Conservation (phyloP, 2,113 vertebrate genomes). For the Casuarius casuarius region DNA sequence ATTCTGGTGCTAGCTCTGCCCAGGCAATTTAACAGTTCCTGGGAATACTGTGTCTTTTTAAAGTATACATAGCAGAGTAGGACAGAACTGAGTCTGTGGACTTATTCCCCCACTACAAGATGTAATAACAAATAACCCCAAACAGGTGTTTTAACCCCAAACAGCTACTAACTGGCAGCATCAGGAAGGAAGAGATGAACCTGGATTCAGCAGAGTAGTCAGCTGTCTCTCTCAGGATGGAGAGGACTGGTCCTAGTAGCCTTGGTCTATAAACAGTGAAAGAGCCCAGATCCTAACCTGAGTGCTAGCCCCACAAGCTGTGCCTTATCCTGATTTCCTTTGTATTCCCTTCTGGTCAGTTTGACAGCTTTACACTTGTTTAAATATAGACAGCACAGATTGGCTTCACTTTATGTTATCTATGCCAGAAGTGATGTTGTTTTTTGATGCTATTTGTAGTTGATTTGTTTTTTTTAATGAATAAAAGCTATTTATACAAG, state of each 20-base stretch:
- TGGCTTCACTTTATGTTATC: neutral
- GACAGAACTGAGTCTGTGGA: neutral
- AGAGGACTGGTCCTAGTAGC: neutral
- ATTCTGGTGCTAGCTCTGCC: neutral
- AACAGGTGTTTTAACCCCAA: neutral
- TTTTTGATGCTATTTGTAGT: neutral
- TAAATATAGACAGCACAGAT: neutral
- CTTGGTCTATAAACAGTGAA: neutral
- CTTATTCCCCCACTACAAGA: neutral
- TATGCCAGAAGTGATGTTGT: neutral
- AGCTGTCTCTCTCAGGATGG: neutral
- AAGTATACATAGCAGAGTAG: neutral
- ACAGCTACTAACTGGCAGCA: neutral
- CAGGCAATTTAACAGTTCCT: neutral
- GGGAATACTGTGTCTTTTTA: neutral
- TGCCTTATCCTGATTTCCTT: neutral
- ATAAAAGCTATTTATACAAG: neutral
- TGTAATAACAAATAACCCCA: neutral
- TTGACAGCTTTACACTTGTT: neutral
- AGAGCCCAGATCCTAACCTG: neutral
- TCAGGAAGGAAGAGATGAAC: neutral
- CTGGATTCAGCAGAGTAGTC: neutral
- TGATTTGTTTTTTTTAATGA: rapidly evolving
- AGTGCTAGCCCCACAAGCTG: neutral
- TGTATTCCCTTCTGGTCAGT: neutral